These are phyloP conservation scores for Cherax quadricarinatus DNA, from an alignment of 1,140 invertebrate species.

Conservation along the genomic window DNA sequence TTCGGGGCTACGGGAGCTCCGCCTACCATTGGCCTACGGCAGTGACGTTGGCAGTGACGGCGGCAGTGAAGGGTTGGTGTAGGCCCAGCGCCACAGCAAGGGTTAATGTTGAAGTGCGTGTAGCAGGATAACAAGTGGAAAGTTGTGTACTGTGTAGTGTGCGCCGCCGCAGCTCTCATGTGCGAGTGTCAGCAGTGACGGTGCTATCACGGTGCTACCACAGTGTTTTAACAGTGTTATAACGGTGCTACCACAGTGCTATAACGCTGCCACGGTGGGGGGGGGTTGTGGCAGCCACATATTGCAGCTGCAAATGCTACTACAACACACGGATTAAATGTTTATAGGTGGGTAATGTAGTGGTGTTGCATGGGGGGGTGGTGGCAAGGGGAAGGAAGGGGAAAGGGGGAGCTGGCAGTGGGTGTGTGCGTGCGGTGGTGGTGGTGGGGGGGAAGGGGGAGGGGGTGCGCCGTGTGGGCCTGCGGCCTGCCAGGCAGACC, in stretches of 20 bases:
- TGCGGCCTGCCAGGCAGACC: neutral
- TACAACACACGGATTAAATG: conserved; percentile 52
- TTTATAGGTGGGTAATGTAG: conserved; percentile 60
- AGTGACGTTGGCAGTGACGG: conserved; percentile 42
- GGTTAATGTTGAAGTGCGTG: conserved; percentile 67
- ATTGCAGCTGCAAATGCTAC: too few relatives aligned
- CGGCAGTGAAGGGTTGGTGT: conserved; percentile 63
- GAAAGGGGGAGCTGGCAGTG: conserved; percentile 4
- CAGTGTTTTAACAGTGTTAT: neutral
- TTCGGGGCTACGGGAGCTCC: neutral
- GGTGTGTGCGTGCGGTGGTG: conserved; percentile 21
- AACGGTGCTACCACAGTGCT: neutral
- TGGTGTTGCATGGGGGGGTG: conserved; percentile 42
- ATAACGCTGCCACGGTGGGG: neutral
- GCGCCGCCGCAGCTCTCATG: neutral
- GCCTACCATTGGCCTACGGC: conserved; percentile 56
- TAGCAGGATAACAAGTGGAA: conserved; percentile 67
- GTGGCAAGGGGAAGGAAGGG: neutral
- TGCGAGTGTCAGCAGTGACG: neutral
- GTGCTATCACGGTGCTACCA: conserved; percentile 5
- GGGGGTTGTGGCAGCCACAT: neutral
- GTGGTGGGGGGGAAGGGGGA: conserved; percentile 19
- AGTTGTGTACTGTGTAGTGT: conserved; percentile 51
- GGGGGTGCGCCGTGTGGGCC: conserved; percentile 44
- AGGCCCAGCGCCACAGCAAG: conserved; percentile 61